Conservation (phyloP, 2,888 invertebrate genomes). For the Drosophila dives region DNA sequence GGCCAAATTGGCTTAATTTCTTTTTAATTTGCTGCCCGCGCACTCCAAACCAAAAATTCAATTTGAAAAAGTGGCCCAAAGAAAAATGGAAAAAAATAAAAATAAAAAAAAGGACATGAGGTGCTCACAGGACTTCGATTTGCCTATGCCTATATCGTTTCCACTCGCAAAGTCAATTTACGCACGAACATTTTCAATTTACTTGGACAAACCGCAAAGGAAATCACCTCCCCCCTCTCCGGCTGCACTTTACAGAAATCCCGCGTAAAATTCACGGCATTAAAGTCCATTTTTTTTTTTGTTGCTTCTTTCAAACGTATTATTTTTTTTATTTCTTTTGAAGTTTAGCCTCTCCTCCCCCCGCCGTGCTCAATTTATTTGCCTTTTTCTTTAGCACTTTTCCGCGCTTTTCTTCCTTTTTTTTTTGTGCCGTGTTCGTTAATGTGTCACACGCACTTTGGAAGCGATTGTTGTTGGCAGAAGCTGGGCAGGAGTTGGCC, state of each 20-base stretch:
- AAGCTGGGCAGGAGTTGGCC: slow-evolving; percentile 13
- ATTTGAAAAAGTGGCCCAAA: slow-evolving; percentile 76
- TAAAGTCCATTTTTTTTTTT: slow-evolving; percentile 70
- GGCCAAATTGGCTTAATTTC: slow-evolving; percentile 84
- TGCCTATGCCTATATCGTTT: slow-evolving; percentile 38
- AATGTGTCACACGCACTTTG: slow-evolving; percentile 84
- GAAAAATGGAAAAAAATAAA: background rate
- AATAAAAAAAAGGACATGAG: slow-evolving; percentile 37
- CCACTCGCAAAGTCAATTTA: slow-evolving; percentile 70
- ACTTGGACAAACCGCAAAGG: slow-evolving; percentile 67
- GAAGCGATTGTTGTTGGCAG: slow-evolving; percentile 71
- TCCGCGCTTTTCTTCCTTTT: slow-evolving; percentile 52
- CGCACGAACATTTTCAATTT: slow-evolving; percentile 80
- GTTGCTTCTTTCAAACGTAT: slow-evolving; percentile 18
- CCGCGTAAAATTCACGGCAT: slow-evolving; percentile 78
- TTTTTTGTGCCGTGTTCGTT: slow-evolving; percentile 58
- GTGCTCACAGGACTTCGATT: slow-evolving; percentile 57
- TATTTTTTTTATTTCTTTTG: slow-evolving; percentile 74
- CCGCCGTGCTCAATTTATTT: slow-evolving; percentile 59
- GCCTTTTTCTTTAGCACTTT: slow-evolving; percentile 67
- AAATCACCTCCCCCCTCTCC: background rate
- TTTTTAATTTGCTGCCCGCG: slow-evolving; percentile 83
- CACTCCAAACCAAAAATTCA: slow-evolving; percentile 66
- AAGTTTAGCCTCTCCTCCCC: slow-evolving; percentile 55
- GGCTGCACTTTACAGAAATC: slow-evolving; percentile 73